Percentiles rank a stretch among this genome's conserved stretches.
Conservation (phyloP, 2,797 vertebrate species). For the Sarcoramphus papa region DNA sequence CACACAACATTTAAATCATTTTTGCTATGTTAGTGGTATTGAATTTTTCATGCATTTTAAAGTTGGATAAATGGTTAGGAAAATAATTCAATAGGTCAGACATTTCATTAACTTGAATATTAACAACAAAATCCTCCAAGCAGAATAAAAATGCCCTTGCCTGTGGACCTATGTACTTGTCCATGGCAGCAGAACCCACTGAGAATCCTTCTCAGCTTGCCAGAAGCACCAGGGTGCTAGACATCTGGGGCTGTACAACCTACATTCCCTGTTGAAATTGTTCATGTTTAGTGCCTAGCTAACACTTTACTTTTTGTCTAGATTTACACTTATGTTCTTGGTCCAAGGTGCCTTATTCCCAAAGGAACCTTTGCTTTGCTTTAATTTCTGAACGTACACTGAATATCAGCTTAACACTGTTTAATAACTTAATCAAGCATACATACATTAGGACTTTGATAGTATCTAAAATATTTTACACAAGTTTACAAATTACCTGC, state of each 20-base stretch:
- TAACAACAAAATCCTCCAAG: conserved; percentile 27
- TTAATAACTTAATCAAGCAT: background rate
- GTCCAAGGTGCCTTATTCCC: background rate
- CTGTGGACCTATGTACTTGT: background rate
- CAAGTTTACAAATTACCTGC: background rate
- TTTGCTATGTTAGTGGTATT: conserved; percentile 5
- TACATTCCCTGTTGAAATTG: background rate
- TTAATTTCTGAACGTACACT: background rate
- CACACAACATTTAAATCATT: conserved; percentile 11
- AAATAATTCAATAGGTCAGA: conserved; percentile 39
- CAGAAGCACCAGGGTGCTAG: background rate
- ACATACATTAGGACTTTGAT: background rate
- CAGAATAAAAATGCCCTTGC: background rate
- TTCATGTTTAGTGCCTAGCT: background rate
- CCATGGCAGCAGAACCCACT: background rate
- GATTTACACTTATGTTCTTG: background rate
- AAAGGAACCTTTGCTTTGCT: background rate
- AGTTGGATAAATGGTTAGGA: conserved; percentile 29
- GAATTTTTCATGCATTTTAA: conserved; percentile 41
- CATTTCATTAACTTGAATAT: conserved; percentile 34
- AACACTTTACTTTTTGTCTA: background rate
- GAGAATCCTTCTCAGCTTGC: background rate
- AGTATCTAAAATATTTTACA: background rate
- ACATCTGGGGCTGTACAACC: background rate
- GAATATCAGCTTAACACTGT: background rate